phyloP scores from a whole-genome alignment of 2,797 vertebrate species.

The Centropyge bicolor region DNA sequence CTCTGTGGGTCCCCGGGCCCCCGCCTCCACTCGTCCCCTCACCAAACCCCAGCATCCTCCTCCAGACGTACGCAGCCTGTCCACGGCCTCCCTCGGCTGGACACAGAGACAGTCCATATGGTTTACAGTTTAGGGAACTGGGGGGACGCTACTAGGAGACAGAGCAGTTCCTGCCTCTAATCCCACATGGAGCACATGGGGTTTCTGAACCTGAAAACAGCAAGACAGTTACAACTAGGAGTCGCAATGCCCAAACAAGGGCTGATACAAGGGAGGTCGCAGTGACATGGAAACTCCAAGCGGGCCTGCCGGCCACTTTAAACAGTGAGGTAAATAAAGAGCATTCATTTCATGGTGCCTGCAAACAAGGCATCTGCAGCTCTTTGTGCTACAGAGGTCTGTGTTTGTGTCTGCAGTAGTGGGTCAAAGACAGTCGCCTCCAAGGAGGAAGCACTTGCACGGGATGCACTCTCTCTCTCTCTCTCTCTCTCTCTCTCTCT shows the following conservation, averaged over 20 bases:
- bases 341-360: conserved; percentile 40
- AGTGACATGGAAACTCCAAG: conserved; percentile 57
- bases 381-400: conserved; percentile 34
- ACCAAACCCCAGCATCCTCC: conserved; percentile 59
- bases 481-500: conserved; percentile 28
- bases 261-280: conserved; percentile 49
- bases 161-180: conserved; percentile 68
- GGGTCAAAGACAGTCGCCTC: conserved; percentile 62
- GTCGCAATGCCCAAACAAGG: conserved; percentile 51
- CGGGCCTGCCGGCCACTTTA: conserved; percentile 38
- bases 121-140: conserved; percentile 72
- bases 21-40: background rate
- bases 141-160: conserved; percentile 50
- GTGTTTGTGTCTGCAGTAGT: conserved; percentile 35
- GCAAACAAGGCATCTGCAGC: conserved; percentile 36
- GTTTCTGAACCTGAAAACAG: conserved; percentile 43
- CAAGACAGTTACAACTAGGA: conserved; percentile 40
- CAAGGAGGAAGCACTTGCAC: conserved; percentile 54
- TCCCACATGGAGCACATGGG: conserved; percentile 62
- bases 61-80: conserved; percentile 44
- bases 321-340: conserved; percentile 54
- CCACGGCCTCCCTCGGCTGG: conserved; percentile 44
- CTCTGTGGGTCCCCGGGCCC: conserved; percentile 53
- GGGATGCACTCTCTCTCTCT: conserved; percentile 38
- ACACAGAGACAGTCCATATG: conserved; percentile 68